Evolutionary conservation across 2,797 vertebrate genomes (phyloP).

Genomic region (Rhincodon typus): DNA sequence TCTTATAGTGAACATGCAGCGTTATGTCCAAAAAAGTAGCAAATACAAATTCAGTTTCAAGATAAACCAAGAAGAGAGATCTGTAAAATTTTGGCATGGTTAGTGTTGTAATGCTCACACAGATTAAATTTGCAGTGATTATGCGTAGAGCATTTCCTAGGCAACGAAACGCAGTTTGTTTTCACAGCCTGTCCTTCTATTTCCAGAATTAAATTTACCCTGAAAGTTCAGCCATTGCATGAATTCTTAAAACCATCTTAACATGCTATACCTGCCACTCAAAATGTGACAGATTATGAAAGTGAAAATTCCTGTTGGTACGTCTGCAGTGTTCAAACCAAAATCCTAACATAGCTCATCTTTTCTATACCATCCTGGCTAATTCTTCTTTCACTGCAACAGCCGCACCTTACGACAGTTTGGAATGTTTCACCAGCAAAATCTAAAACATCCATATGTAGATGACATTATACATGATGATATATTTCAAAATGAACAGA

Average conservation of each 20-base stretch:
- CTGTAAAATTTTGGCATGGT: slow-evolving; percentile 10
- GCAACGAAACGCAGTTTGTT: slow-evolving; percentile 26
- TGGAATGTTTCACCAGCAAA: slow-evolving; percentile 4
- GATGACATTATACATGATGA: not conserved
- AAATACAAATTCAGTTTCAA: slow-evolving; percentile 5
- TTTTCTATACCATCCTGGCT: not conserved
- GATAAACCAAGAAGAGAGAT: not conserved
- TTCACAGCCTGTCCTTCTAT: slow-evolving; percentile 24
- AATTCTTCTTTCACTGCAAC: not conserved
- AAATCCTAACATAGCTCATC: slow-evolving; percentile 7
- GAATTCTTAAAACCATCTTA: slow-evolving; percentile 31
- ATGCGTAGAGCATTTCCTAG: slow-evolving; percentile 26
- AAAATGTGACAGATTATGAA: not conserved
- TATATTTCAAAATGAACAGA: not conserved
- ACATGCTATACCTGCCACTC: not conserved
- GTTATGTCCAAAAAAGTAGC: not conserved
- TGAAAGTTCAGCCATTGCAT: slow-evolving; percentile 19
- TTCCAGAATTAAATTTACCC: slow-evolving; percentile 20
- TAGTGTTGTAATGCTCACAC: not conserved
- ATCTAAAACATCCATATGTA: not conserved
- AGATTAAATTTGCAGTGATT: slow-evolving; percentile 36
- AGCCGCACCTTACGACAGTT: not conserved
- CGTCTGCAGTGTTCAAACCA: not conserved
- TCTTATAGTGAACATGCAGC: not conserved
- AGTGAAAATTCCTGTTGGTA: not conserved